phyloP scores from a whole-genome alignment of 2,888 invertebrate genomes.

The Clepsis dumicolana region DNA sequence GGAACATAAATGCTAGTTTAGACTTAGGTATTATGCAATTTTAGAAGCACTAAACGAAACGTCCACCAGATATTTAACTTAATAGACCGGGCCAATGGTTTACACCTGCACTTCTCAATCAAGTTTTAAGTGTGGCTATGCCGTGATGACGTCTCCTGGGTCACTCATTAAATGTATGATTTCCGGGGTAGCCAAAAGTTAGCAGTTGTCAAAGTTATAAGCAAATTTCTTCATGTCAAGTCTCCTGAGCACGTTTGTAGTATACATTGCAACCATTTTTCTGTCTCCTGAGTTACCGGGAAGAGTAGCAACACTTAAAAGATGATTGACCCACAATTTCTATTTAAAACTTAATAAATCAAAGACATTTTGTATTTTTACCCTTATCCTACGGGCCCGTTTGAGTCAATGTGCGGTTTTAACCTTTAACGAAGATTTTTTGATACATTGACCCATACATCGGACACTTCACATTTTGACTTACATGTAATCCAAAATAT shows the following conservation, averaged over 20 bases:
- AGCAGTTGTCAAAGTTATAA: no score
- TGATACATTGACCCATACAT: slow-evolving; percentile 10
- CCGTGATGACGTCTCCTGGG: no score
- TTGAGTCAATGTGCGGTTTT: neutral
- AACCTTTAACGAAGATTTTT: neutral
- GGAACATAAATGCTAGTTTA: slow-evolving; percentile 56
- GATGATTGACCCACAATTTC: no score
- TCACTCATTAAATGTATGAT: no score
- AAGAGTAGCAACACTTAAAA: no score
- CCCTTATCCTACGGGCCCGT: neutral
- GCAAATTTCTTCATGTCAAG: no score
- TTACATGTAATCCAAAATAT: slow-evolving; percentile 31
- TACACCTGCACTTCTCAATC: neutral
- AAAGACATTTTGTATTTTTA: slow-evolving; percentile 19
- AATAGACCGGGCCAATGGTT: slow-evolving; percentile 54
- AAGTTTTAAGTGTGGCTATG: no score
- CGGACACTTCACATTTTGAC: slow-evolving; percentile 22
- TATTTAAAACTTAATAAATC: slow-evolving; percentile 5
- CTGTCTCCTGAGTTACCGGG: no score
- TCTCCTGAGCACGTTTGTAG: no score
- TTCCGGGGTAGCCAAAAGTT: no score
- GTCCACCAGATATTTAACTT: slow-evolving; percentile 66
- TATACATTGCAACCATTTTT: no score
- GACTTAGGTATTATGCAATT: slow-evolving; percentile 68
- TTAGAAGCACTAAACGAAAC: slow-evolving; percentile 69